phyloP scores from a whole-genome alignment of 2,888 invertebrate genomes.

The Philereme vetulata region DNA sequence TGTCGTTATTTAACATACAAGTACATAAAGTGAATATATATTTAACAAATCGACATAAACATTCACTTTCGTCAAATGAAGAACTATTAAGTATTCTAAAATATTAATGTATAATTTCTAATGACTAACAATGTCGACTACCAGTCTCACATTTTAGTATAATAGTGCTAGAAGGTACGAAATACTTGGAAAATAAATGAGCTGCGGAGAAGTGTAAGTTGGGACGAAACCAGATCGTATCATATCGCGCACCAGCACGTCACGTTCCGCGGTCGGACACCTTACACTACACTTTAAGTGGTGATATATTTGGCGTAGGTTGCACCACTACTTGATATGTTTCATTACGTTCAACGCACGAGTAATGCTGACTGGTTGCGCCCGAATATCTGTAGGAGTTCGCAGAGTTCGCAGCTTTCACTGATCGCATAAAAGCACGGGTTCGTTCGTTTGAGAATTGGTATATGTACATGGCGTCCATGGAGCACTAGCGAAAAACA shows the following conservation, averaged over 20 bases:
- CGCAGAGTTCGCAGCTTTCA: constrained; percentile 74
- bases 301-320: constrained; percentile 69
- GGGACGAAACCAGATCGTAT: constrained; percentile 77
- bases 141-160: constrained; percentile 84
- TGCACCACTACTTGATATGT: constrained; percentile 83
- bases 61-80: constrained; percentile 73
- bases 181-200: constrained; percentile 73
- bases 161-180: constrained; percentile 80
- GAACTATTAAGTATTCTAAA: constrained; percentile 68
- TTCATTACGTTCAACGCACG: constrained; percentile 75
- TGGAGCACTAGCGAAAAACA: constrained; percentile 64
- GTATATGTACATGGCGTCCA: constrained; percentile 59
- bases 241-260: constrained; percentile 45
- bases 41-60: constrained; percentile 70
- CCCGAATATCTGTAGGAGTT: constrained; percentile 66
- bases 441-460: constrained; percentile 48
- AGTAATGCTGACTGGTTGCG: constrained; percentile 74
- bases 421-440: constrained; percentile 65
- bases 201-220: constrained; percentile 69
- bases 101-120: constrained; percentile 79
- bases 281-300: constrained; percentile 79
- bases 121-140: constrained; percentile 82
- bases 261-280: constrained; percentile 60
- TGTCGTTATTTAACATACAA: constrained; percentile 67
- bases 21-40: constrained; percentile 67